A percentile compares a stretch with the other conserved stretches of the same genome.
phyloP scores from a whole-genome alignment of 2,113 vertebrate genomes.

The Athene cunicularia region DNA sequence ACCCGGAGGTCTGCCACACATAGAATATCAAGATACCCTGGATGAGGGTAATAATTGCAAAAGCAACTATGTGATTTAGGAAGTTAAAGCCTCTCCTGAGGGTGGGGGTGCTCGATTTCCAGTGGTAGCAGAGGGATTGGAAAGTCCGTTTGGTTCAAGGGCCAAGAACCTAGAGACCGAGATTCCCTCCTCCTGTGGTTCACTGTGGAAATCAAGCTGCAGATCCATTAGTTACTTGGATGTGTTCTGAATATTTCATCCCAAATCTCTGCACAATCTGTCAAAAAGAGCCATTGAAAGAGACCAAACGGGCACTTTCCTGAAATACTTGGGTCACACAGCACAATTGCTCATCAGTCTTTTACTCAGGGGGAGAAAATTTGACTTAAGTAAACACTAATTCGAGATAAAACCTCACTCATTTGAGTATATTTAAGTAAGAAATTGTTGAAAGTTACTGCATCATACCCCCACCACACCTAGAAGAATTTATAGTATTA shows the following conservation, averaged over 20 bases:
- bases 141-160: neutral
- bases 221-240: neutral
- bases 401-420: neutral
- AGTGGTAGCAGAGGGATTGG: neutral
- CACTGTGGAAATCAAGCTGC: neutral
- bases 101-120: neutral
- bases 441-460: neutral
- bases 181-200: neutral
- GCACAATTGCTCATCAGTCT: neutral
- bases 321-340: neutral
- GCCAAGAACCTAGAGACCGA: neutral
- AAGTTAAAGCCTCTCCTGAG: accelerated
- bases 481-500: neutral
- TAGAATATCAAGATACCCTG: neutral
- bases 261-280: neutral
- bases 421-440: neutral
- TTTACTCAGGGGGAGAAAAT: neutral
- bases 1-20: neutral
- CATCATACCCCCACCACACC: accelerated
- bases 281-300: neutral
- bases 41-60: neutral
- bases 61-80: neutral
- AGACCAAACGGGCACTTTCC: neutral
- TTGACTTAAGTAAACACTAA: neutral
- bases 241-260: neutral